phyloP scores from a whole-genome alignment of 2,113 vertebrate genomes.

The Rhinolophus ferrumequinum region DNA sequence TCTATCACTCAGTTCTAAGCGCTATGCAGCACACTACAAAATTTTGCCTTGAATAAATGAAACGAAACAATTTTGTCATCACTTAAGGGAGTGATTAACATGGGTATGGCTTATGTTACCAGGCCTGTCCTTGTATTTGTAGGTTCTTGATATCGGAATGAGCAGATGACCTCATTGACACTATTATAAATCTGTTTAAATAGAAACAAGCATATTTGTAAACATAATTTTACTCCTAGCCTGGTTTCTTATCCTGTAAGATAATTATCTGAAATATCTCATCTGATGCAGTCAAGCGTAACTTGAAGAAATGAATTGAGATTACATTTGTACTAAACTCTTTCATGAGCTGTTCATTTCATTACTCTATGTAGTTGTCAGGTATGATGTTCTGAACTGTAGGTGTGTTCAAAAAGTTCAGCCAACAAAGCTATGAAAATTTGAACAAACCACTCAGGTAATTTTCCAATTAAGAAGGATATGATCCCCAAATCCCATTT shows the following conservation, averaged over 20 bases:
- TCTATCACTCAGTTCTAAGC: not conserved
- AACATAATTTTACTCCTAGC: not conserved
- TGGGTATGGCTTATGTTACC: not conserved
- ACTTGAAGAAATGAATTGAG: conserved; percentile 7
- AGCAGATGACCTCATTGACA: not conserved
- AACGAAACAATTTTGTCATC: not conserved
- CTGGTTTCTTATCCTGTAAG: not conserved
- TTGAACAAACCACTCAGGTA: conserved; percentile 57
- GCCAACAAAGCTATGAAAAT: conserved; percentile 45
- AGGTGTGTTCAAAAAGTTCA: conserved; percentile 20
- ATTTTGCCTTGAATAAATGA: conserved; percentile 42
- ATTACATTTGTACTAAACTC: conserved; percentile 21
- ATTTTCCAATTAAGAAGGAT: conserved; percentile 60
- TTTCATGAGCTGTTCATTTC: conserved; percentile 24
- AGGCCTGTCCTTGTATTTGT: not conserved
- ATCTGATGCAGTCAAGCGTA: not conserved
- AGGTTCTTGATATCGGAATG: not conserved
- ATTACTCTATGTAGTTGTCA: not conserved
- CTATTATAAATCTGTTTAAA: not conserved
- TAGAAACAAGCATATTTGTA: conserved; percentile 33
- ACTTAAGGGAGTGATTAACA: not conserved
- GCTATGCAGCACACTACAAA: not conserved
- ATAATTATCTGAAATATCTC: not conserved
- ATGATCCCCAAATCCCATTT: conserved; percentile 52
- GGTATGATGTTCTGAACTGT: not conserved